phyloP scores from a whole-genome alignment of 2,888 invertebrate genomes.

The Malthinus seriepunctatus region DNA sequence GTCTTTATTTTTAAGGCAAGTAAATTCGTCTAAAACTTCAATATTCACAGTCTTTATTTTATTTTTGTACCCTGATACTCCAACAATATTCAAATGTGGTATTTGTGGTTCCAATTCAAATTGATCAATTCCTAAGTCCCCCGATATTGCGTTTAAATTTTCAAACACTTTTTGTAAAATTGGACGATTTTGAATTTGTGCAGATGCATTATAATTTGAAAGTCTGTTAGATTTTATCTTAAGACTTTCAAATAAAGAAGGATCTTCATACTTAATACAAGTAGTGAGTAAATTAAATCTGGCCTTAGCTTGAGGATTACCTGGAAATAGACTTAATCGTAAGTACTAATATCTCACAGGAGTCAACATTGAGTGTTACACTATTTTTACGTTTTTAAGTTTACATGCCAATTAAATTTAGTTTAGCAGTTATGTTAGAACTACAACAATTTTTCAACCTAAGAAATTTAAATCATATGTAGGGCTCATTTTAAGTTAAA shows the following conservation, averaged over 20 bases:
- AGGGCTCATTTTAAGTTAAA: too few species aligned
- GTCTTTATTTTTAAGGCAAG: conserved; percentile 48
- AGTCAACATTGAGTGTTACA: too few species aligned
- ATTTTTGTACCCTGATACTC: conserved; percentile 48
- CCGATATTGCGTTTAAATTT: conserved; percentile 37
- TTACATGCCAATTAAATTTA: too few species aligned
- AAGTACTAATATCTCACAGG: too few species aligned
- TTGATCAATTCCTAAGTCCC: conserved; percentile 39
- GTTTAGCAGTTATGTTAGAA: too few species aligned
- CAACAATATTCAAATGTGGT: conserved; percentile 50
- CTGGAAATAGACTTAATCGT: too few species aligned
- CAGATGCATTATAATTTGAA: conserved; percentile 34
- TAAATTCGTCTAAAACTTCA: conserved; percentile 54
- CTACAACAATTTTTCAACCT: too few species aligned
- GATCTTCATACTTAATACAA: conserved; percentile 51
- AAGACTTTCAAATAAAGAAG: conserved; percentile 42
- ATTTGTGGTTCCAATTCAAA: conserved; percentile 44
- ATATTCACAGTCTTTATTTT: conserved; percentile 49
- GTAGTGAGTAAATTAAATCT: conserved; percentile 50
- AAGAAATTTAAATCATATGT: too few species aligned
- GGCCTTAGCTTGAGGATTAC: too few species aligned
- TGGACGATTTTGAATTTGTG: conserved; percentile 46
- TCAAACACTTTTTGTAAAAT: conserved; percentile 41
- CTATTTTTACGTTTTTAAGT: too few species aligned
- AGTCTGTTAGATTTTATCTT: conserved; percentile 34